Evolutionary conservation across 1,140 invertebrate genomes (phyloP).

Genomic region (Procambarus clarkii): DNA sequence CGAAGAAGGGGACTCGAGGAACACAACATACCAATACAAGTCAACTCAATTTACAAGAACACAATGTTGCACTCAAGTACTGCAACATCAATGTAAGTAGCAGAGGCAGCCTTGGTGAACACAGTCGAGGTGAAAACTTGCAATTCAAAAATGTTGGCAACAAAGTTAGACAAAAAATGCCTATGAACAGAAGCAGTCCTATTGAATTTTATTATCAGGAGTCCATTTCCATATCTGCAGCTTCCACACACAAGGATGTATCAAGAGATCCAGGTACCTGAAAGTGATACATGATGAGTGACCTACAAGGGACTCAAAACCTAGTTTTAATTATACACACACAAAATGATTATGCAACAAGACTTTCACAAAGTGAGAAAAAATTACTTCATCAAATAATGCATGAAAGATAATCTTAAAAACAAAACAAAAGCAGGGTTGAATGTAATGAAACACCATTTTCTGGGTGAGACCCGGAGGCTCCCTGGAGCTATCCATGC

Average conservation of each 20-base stretch:
- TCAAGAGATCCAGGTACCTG: constrained; percentile 39
- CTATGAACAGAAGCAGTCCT: constrained; percentile 13
- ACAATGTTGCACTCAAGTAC: neutral
- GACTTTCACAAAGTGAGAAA: too few relatives aligned
- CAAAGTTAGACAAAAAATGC: constrained; percentile 21
- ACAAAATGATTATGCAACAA: too few relatives aligned
- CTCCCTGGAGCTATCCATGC: too few relatives aligned
- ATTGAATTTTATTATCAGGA: constrained; percentile 13
- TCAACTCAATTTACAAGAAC: neutral
- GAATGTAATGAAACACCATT: too few relatives aligned
- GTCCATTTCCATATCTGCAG: constrained; percentile 28
- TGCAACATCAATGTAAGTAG: constrained; percentile 16
- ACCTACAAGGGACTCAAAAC: too few relatives aligned
- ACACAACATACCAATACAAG: neutral
- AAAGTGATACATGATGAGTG: neutral
- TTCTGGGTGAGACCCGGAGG: too few relatives aligned
- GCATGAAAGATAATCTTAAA: too few relatives aligned
- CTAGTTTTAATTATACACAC: too few relatives aligned
- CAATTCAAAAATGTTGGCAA: constrained; percentile 14
- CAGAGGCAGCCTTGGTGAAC: constrained; percentile 28
- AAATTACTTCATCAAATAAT: too few relatives aligned
- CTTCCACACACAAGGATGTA: neutral
- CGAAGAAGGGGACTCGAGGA: neutral
- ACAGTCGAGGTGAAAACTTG: neutral
- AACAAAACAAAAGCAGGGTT: too few relatives aligned